phyloP scores from a whole-genome alignment of 2,797 vertebrate genomes.

The Antennarius maculatus region DNA sequence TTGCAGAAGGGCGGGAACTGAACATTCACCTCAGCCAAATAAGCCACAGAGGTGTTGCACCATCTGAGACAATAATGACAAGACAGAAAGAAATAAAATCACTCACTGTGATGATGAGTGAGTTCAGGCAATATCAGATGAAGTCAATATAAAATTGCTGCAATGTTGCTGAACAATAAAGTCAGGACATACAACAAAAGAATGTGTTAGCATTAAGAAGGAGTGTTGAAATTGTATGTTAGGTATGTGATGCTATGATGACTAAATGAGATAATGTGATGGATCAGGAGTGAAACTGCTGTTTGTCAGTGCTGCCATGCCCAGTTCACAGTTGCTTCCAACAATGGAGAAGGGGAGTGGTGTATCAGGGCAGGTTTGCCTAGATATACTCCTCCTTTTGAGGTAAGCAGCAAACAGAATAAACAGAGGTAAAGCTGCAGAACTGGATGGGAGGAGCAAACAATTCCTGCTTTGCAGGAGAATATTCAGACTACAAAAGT shows the following conservation, averaged over 20 bases:
- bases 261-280: constrained; percentile 3
- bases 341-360: constrained; percentile 57
- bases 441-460: background rate
- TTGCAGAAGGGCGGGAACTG: no score
- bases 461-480: constrained; percentile 8
- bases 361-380: constrained; percentile 4
- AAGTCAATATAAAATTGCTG: background rate
- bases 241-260: constrained; percentile 9
- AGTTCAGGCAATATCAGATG: constrained; percentile 19
- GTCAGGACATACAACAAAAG: background rate
- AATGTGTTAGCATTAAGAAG: background rate
- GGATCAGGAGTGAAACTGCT: constrained; percentile 1
- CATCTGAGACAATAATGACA: no score
- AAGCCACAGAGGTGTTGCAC: no score
- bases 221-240: constrained; percentile 6
- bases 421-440: constrained; percentile 34
- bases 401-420: constrained; percentile 49
- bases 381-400: constrained; percentile 30
- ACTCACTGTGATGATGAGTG: no score
- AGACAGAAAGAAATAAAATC: no score
- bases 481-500: constrained; percentile 21
- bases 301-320: constrained; percentile 5
- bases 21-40: no score
- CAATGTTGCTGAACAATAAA: background rate
- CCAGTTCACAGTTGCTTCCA: background rate